Conservation (phyloP, 2,113 vertebrate species). For the Dryoscopus gambensis region DNA sequence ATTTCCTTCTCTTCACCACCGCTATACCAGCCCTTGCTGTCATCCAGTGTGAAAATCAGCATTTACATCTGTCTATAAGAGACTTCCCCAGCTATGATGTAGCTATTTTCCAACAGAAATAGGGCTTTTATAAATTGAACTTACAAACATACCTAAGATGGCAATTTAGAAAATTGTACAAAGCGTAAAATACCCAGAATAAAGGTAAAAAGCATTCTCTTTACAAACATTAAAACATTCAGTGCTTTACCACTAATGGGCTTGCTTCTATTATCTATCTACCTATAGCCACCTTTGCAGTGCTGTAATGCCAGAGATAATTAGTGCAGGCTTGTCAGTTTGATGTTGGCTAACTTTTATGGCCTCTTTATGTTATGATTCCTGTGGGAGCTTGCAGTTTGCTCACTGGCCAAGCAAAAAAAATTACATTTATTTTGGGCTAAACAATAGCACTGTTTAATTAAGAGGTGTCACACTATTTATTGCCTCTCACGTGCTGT, state of each 20-base stretch:
- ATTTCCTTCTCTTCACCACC: not conserved
- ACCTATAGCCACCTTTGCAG: slow-evolving; percentile 14
- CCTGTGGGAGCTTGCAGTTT: slow-evolving; percentile 41
- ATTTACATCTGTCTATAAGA: not conserved
- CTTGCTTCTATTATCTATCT: slow-evolving; percentile 52
- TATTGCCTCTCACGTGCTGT: slow-evolving; percentile 41
- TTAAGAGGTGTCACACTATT: slow-evolving; percentile 73
- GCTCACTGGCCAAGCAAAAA: not conserved
- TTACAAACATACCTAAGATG: not conserved
- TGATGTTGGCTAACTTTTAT: slow-evolving; percentile 67
- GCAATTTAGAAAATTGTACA: not conserved
- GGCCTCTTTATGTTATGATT: slow-evolving; percentile 48
- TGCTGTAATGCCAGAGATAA: slow-evolving; percentile 61
- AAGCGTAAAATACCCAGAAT: not conserved
- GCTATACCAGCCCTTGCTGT: not conserved
- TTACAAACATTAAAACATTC: slow-evolving; percentile 35
- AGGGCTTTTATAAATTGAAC: not conserved
- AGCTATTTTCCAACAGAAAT: not conserved
- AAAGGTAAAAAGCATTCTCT: not conserved
- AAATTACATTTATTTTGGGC: slow-evolving; percentile 38
- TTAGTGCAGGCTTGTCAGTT: slow-evolving; percentile 65
- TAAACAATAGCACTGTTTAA: slow-evolving; percentile 69
- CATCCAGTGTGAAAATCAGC: not conserved
- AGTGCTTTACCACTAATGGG: slow-evolving; percentile 40
- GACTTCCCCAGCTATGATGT: not conserved